These are phyloP conservation scores for Chloroceryle aenea DNA, from an alignment of 2,113 vertebrate genomes.

Conservation along the genomic window DNA sequence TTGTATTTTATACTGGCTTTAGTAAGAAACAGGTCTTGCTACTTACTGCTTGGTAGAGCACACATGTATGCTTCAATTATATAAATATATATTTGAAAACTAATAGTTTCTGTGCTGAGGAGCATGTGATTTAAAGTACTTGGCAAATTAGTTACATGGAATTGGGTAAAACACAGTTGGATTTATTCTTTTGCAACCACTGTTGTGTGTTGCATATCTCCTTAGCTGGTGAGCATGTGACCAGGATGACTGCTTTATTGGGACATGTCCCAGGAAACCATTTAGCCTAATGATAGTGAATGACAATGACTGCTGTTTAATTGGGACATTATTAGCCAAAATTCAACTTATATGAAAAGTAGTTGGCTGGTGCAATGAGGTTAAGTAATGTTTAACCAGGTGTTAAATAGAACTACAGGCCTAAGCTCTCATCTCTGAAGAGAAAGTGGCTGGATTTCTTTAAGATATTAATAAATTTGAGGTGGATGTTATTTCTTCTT, in stretches of 20 bases:
- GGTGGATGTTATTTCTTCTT: not conserved
- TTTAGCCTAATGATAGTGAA: constrained; percentile 58
- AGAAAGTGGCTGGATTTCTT: not conserved
- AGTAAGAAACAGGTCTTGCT: not conserved
- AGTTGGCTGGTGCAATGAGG: not conserved
- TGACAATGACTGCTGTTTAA: constrained; percentile 53
- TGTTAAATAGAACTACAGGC: constrained; percentile 35
- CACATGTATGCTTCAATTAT: rapidly evolving
- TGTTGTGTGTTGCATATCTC: not conserved
- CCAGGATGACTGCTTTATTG: constrained; percentile 16
- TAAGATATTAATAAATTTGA: not conserved
- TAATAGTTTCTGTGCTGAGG: not conserved
- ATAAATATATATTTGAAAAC: not conserved
- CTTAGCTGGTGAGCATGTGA: not conserved
- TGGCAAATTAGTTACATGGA: not conserved
- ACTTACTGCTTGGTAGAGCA: not conserved
- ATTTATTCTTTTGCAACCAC: not conserved
- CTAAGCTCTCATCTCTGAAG: not conserved
- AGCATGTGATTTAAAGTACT: not conserved
- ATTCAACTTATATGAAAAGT: not conserved
- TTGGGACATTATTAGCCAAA: constrained; percentile 52
- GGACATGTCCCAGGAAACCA: constrained; percentile 50
- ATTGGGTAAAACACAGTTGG: not conserved
- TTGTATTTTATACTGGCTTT: not conserved
- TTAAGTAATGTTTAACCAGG: constrained; percentile 60